A percentile compares a stretch with the other conserved stretches of the same genome.
Conservation (phyloP, 64 coral and sea anemone genomes). For the Catalaphyllia jardinei region DNA sequence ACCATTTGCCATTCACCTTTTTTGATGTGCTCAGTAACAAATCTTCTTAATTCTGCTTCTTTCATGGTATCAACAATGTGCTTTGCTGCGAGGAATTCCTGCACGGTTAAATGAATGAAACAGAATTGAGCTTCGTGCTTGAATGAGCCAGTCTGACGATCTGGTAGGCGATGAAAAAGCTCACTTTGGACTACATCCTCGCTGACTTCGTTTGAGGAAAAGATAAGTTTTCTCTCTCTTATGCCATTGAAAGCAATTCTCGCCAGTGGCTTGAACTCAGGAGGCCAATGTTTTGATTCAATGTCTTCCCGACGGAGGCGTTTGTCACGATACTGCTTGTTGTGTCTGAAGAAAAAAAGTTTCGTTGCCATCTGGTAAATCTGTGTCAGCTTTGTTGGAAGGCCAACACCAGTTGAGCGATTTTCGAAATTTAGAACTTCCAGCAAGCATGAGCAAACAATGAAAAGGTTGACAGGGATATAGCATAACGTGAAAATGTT, state of each 20-base stretch:
- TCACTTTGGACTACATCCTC: conserved; percentile 37
- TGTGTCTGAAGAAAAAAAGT: not conserved
- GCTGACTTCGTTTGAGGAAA: not conserved
- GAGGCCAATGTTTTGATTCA: not conserved
- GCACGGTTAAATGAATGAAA: conserved; percentile 81
- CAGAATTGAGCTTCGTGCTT: conserved; percentile 10
- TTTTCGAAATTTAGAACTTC: no score
- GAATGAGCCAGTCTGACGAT: not conserved
- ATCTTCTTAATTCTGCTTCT: conserved; percentile 7
- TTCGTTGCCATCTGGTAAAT: conserved; percentile 31
- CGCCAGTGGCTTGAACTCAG: not conserved
- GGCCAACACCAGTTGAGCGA: not conserved
- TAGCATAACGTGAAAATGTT: conserved; percentile 47
- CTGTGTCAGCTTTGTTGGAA: conserved; percentile 23
- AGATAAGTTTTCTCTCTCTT: conserved; percentile 15
- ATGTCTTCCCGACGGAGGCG: not conserved
- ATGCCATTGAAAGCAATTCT: conserved; percentile 48
- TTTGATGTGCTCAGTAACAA: conserved; percentile 7
- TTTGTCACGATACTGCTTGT: not conserved
- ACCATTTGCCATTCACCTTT: conserved; percentile 48
- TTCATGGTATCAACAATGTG: conserved; percentile 11
- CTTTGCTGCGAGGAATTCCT: conserved; percentile 70
- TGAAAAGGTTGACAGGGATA: conserved; percentile 55
- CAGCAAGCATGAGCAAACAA: conserved; percentile 45
- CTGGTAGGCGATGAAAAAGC: conserved; percentile 54